Conservation (phyloP, 2,113 vertebrate species). For the Lamprologus lemairii region DNA sequence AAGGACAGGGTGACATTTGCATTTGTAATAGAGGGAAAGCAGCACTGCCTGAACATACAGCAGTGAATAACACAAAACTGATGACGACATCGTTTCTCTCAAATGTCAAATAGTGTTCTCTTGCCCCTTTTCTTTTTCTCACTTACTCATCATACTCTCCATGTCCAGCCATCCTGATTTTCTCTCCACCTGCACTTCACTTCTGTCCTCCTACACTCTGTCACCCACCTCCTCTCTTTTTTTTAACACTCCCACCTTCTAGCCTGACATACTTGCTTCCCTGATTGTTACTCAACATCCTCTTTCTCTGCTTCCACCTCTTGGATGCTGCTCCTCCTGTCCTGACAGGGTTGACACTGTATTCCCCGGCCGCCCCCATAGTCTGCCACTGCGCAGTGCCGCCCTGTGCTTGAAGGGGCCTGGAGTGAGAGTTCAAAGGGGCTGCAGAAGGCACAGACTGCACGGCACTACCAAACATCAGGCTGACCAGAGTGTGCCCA, state of each 20-base stretch:
- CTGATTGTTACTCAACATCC: background rate
- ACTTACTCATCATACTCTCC: background rate
- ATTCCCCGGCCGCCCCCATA: background rate
- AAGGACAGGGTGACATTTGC: conserved; percentile 49
- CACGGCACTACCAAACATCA: background rate
- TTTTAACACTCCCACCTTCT: background rate
- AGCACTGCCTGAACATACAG: background rate
- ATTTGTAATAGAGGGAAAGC: conserved; percentile 22
- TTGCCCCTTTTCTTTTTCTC: background rate
- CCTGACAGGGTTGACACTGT: background rate
- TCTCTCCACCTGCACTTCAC: background rate
- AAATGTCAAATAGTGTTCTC: conserved; percentile 39
- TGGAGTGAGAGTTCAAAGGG: background rate
- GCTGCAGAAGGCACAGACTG: background rate
- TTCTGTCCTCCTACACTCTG: background rate
- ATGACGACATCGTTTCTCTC: conserved; percentile 9
- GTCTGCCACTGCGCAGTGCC: conserved; percentile 4
- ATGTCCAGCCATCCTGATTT: background rate
- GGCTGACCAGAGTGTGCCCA: conserved; percentile 5
- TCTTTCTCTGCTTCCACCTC: background rate
- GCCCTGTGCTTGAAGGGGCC: background rate
- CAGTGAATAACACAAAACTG: conserved; percentile 24
- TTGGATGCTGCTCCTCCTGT: background rate
- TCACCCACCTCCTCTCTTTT: background rate
- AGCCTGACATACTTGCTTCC: background rate